Base-by-base conservation (phyloP, 1,140 invertebrate genomes). In the Agrypnia vestita region DNA sequence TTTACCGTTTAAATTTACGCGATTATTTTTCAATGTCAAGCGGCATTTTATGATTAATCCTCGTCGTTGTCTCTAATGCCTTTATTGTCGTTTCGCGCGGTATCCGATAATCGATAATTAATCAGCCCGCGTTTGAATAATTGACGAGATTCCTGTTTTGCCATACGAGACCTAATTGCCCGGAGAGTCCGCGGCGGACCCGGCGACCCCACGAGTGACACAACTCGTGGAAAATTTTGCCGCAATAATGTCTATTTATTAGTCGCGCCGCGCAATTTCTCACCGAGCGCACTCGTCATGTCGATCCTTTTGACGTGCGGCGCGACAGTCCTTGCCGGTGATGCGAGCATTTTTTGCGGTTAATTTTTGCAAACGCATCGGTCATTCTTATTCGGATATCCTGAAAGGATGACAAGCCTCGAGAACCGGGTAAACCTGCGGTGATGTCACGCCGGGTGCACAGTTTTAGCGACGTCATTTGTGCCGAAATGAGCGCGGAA, bases 341-440 rank as follows among this genome's bases (percentile, higher is more conserved):
- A 11, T 62, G 59, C 25, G 17, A 10, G 59, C 59, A 10, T 17
- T 25, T 62, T 62, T 43, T 62, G 59, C 13, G 59, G 59, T 62
- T 62, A 10, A 62, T 6, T 62, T 35, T 62, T 35, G 59, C 21
- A 56, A 56, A 17, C 13, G 59, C 59, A 35, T 35, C 9, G 25
- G 0, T 62, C 59, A 25, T 11, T 35, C 17, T 3, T 10, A 19
- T 25, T 21, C 59, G 25, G 25, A 62, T 19, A 62, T 62, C 59
- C 59, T 35, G 25, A n/a, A 62, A 21, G 59, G 25, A 19, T 62
- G 17, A 62, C n/a, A 56, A n/a, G n/a, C n/a, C n/a, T n/a, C n/a
- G n/a, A n/a, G n/a, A n/a, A n/a, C n/a, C n/a, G n/a, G 19, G 25
- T 13, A 35, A 13, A 35, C 21, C 12, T 56, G 15, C 15, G 15